Percentiles rank a stretch among this genome's conserved stretches.
phyloP scores from a whole-genome alignment of 2,113 vertebrate species.

The Triplophysa siluroides region DNA sequence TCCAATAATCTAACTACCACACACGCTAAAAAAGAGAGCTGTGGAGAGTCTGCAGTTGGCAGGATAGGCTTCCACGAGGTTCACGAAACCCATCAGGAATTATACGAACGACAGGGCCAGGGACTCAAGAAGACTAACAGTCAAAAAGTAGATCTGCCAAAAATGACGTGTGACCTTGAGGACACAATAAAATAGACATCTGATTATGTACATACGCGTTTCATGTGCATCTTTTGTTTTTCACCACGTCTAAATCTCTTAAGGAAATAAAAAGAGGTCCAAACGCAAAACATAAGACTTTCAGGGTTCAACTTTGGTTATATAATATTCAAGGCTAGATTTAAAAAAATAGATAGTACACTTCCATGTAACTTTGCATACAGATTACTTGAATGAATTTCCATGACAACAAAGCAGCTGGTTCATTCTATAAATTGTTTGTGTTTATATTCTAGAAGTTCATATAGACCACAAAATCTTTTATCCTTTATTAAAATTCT shows the following conservation, averaged over 20 bases:
- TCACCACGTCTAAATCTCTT: conserved; percentile 67
- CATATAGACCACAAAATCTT: conserved; percentile 33
- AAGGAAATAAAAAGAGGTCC: conserved; percentile 58
- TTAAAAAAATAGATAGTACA: conserved; percentile 81
- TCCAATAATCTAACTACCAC: conserved; percentile 23
- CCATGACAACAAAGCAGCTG: conserved; percentile 75
- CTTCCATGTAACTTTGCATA: conserved; percentile 80
- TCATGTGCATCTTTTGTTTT: conserved; percentile 68
- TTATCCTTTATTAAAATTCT: conserved; percentile 15
- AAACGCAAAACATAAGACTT: conserved; percentile 55
- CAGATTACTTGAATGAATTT: conserved; percentile 76
- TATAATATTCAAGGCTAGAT: conserved; percentile 81
- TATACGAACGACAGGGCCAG: conserved; percentile 44
- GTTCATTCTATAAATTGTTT: conserved; percentile 61
- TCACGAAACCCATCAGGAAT: conserved; percentile 33
- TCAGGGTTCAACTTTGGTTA: conserved; percentile 81
- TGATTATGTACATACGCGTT: conserved; percentile 73
- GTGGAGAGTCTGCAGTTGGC: conserved; percentile 26
- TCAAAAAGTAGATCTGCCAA: conserved; percentile 72
- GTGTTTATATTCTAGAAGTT: conserved; percentile 32
- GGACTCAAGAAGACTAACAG: conserved; percentile 72
- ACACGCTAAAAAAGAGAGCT: conserved; percentile 16
- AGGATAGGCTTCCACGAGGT: conserved; percentile 26
- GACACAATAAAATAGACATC: conserved; percentile 76
- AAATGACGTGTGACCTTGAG: conserved; percentile 64